phyloP scores from a whole-genome alignment of 2,113 vertebrate genomes.

The Muntiacus reevesi region DNA sequence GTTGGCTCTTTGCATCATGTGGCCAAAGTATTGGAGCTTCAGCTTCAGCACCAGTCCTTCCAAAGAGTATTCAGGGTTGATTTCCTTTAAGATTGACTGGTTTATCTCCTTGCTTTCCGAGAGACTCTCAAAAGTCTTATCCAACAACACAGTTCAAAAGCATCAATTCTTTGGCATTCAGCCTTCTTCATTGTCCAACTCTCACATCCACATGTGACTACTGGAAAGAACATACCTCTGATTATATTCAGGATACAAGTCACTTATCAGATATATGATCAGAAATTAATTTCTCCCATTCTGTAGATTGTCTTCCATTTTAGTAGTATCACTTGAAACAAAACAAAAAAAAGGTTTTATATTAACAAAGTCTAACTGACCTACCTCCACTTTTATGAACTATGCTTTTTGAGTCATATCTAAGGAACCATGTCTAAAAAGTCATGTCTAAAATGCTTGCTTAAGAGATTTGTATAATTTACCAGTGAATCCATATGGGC shows the following conservation, averaged over 20 bases:
- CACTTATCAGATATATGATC: neutral
- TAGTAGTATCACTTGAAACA: neutral
- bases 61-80: neutral
- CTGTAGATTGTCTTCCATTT: neutral
- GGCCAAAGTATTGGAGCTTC: neutral
- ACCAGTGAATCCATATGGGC: neutral
- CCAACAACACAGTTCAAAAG: neutral
- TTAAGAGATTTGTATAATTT: neutral
- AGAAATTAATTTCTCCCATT: neutral
- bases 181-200: neutral
- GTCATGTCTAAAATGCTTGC: neutral
- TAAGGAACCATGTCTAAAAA: neutral
- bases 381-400: neutral
- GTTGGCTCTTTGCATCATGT: neutral
- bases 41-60: neutral
- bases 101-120: neutral
- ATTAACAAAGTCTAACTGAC: neutral
- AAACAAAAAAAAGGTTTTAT: neutral
- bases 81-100: neutral
- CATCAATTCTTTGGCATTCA: neutral
- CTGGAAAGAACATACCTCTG: neutral
- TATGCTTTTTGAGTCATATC: neutral
- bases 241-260: neutral
- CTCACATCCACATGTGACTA: neutral
- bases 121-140: neutral